Evolutionary conservation across 2,888 invertebrate species (phyloP).

Genomic region (Caenorhabditis sp.): DNA sequence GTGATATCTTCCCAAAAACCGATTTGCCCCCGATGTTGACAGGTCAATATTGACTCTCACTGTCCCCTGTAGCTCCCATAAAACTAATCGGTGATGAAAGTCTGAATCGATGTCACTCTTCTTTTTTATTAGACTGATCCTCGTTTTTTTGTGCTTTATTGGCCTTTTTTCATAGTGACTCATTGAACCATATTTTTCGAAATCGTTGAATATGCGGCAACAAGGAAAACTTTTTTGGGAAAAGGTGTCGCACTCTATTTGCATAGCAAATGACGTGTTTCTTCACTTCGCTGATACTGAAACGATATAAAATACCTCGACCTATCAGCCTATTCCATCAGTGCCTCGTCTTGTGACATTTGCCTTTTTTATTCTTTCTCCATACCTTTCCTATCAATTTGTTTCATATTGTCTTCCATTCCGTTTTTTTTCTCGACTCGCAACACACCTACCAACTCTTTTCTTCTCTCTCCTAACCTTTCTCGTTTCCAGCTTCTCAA

Average conservation of each 20-base stretch:
- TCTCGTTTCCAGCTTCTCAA: constrained; percentile 13
- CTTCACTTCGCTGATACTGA: constrained; percentile 38
- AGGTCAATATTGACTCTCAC: constrained; percentile 47
- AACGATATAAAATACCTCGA: constrained; percentile 59
- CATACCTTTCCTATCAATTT: constrained; percentile 33
- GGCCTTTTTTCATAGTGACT: constrained; percentile 5
- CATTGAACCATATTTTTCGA: constrained; percentile 45
- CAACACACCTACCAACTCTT: neutral
- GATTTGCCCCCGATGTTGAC: constrained; percentile 30
- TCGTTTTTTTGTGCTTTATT: neutral
- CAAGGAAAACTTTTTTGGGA: constrained; percentile 28
- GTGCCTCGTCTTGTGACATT: constrained; percentile 47
- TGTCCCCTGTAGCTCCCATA: constrained; percentile 9
- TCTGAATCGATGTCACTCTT: constrained; percentile 13
- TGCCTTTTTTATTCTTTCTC: constrained; percentile 18
- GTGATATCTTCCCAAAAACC: constrained; percentile 16
- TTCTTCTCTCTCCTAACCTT: neutral
- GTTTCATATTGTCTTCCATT: constrained; percentile 4
- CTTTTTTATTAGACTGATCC: constrained; percentile 11
- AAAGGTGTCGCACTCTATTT: constrained; percentile 35
- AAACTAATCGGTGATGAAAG: neutral
- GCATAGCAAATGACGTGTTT: constrained; percentile 53
- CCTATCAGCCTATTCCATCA: constrained; percentile 42
- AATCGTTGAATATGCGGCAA: constrained; percentile 39
- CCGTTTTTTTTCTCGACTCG: neutral